Evolutionary conservation across 1,140 invertebrate species (phyloP).

Genomic region (Luehdorfia chinensis): DNA sequence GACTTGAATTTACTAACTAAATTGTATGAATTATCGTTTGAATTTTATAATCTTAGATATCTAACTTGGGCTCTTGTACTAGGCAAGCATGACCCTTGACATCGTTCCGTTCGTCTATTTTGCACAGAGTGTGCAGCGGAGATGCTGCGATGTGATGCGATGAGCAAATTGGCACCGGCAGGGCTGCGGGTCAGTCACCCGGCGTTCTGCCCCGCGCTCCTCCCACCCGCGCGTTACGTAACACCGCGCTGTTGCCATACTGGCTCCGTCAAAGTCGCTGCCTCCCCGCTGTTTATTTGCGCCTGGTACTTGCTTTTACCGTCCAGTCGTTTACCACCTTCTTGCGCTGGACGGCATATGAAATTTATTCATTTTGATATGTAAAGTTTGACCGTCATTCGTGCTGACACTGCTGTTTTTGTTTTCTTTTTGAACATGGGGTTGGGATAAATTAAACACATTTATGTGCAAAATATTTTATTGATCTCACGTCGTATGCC

Average conservation of each 20-base stretch:
- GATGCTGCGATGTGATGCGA: slow-evolving; percentile 12
- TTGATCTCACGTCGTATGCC: too few species aligned
- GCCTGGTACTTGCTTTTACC: slow-evolving; percentile 33
- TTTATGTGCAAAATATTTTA: too few species aligned
- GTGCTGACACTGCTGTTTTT: too few species aligned
- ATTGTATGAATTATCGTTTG: too few species aligned
- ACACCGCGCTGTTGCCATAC: slow-evolving; percentile 60
- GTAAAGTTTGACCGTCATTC: too few species aligned
- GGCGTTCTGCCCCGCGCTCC: slow-evolving; percentile 30
- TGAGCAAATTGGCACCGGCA: slow-evolving; percentile 17
- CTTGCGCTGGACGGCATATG: neutral
- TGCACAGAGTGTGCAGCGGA: slow-evolving; percentile 9
- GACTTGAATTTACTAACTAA: too few species aligned
- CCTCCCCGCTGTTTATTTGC: slow-evolving; percentile 44
- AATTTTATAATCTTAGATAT: too few species aligned
- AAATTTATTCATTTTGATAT: too few species aligned
- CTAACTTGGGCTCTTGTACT: slow-evolving; percentile 1
- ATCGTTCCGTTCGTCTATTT: slow-evolving; percentile 11
- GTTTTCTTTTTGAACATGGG: too few species aligned
- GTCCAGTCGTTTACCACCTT: neutral
- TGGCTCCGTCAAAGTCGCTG: slow-evolving; percentile 58
- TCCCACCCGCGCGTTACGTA: slow-evolving; percentile 41
- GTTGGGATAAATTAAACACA: too few species aligned
- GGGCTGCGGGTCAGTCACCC: slow-evolving; percentile 48
- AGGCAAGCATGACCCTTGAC: slow-evolving; percentile 16